These are phyloP conservation scores for Arctopsyche grandis DNA, from an alignment of 1,140 invertebrate genomes.

Conservation along the genomic window DNA sequence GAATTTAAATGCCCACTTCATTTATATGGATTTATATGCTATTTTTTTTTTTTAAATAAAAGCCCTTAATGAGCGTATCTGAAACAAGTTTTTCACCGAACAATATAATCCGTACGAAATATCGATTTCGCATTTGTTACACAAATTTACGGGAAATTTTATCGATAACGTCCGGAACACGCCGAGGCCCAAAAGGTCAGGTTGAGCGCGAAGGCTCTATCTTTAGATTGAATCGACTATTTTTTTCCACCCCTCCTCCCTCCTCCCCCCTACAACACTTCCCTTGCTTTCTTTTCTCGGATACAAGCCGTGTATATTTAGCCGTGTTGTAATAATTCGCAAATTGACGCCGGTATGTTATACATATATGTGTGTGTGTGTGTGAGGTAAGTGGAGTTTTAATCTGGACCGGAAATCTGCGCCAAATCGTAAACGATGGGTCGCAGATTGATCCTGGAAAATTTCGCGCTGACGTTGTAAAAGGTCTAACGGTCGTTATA, in stretches of 20 bases:
- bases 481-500: too few species aligned
- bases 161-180: constrained; percentile 23
- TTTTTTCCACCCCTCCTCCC: too few species aligned
- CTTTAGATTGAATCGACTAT: constrained; percentile 17
- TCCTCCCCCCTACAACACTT: too few species aligned
- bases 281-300: background rate
- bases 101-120: constrained; percentile 27
- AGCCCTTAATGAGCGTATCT: constrained; percentile 13
- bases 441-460: background rate
- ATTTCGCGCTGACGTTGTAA: too few species aligned
- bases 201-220: constrained; percentile 27
- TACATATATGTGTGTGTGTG: background rate
- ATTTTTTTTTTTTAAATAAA: background rate
- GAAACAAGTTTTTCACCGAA: constrained; percentile 5
- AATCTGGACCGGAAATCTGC: background rate
- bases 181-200: constrained; percentile 12
- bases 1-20: background rate
- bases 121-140: constrained; percentile 30
- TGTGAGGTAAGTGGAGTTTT: background rate
- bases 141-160: constrained; percentile 29
- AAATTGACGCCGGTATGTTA: background rate
- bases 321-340: background rate
- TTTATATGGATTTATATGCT: background rate
- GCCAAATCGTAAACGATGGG: background rate
- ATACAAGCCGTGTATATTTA: background rate